Percentiles rank a stretch among this genome's conserved stretches.
These are phyloP conservation scores for Brachionus rubens DNA, from an alignment of 1,140 invertebrate species.

Conservation along the genomic window DNA sequence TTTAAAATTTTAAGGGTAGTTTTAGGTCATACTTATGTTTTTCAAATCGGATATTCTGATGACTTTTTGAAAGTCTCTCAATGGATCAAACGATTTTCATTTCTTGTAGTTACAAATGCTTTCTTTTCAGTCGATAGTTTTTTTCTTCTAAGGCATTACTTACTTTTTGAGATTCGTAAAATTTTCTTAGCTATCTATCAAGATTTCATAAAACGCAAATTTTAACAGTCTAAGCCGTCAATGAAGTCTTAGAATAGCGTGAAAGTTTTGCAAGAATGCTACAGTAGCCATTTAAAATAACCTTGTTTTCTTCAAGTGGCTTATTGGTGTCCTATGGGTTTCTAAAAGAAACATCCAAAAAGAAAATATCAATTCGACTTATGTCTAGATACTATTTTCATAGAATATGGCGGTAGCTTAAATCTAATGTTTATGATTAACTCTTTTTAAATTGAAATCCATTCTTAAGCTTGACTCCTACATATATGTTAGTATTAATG, in stretches of 20 bases:
- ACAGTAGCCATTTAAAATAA: no score
- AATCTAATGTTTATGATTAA: no score
- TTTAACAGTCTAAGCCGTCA: no score
- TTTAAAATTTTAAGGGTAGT: slow-evolving; percentile 20
- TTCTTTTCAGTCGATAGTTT: slow-evolving; percentile 44
- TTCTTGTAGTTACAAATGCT: slow-evolving; percentile 13
- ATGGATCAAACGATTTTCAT: slow-evolving; percentile 25
- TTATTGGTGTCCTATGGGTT: slow-evolving; percentile 15
- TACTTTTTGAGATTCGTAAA: neutral
- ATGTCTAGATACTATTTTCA: slow-evolving; percentile 44
- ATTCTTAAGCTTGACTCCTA: slow-evolving; percentile 16
- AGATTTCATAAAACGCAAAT: no score
- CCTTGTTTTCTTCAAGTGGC: neutral
- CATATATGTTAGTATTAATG: slow-evolving; percentile 20
- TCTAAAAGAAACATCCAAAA: slow-evolving; percentile 25
- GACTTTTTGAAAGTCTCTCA: no score
- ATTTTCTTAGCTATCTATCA: no score
- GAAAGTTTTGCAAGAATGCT: no score
- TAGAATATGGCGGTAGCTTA: slow-evolving; percentile 39
- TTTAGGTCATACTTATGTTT: slow-evolving; percentile 39
- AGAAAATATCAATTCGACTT: neutral
- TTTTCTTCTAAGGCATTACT: slow-evolving; percentile 40
- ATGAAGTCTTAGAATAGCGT: no score
- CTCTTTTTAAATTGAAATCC: no score
- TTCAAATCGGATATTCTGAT: neutral